Conservation (phyloP, 2,113 vertebrate genomes). For the Cebus imitator region DNA sequence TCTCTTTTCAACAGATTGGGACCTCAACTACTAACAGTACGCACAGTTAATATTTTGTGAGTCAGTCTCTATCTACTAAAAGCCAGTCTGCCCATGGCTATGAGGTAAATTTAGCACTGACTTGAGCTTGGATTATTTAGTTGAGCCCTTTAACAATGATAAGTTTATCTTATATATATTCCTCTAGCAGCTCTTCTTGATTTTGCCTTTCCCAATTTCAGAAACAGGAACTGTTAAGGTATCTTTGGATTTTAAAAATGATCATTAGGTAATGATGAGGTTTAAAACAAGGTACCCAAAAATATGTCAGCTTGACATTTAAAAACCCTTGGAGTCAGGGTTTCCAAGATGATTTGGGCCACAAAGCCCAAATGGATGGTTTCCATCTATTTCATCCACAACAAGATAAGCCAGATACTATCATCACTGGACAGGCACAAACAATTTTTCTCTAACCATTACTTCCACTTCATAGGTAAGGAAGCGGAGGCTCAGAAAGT, state of each 20-base stretch:
- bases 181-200: neutral
- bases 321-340: neutral
- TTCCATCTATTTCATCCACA: neutral
- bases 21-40: neutral
- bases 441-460: neutral
- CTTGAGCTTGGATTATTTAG: neutral
- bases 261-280: neutral
- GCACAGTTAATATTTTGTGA: neutral
- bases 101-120: neutral
- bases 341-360: neutral
- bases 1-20: neutral
- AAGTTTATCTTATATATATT: neutral
- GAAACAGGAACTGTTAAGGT: neutral
- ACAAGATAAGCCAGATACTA: neutral
- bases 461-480: neutral
- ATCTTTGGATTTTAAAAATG: neutral
- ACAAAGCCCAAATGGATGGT: neutral
- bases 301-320: neutral
- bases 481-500: neutral
- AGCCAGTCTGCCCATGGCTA: neutral
- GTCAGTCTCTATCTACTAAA: neutral
- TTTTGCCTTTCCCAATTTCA: neutral
- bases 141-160: neutral
- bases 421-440: neutral
- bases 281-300: neutral